Conservation (phyloP, 2,797 vertebrate species). For the Oophaga sylvatica region DNA sequence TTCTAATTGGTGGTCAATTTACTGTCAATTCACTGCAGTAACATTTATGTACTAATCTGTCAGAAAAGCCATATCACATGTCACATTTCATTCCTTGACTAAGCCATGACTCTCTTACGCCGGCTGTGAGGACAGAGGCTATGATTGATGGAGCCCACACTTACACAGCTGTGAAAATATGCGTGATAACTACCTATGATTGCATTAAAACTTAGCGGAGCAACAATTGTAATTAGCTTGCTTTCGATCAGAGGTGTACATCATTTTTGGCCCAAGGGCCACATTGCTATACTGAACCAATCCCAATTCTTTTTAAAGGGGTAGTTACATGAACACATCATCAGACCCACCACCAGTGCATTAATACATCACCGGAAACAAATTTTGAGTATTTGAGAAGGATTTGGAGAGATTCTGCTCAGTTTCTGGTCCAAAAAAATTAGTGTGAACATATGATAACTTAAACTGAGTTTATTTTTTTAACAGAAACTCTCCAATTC, state of each 20-base stretch:
- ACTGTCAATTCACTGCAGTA: constrained; percentile 54
- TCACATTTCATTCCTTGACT: constrained; percentile 37
- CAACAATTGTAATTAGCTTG: constrained; percentile 44
- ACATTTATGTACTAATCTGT: constrained; percentile 53
- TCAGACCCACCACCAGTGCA: no score
- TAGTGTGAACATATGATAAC: no score
- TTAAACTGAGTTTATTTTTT: no score
- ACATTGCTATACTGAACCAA: background rate
- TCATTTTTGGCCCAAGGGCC: no score
- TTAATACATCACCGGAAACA: no score
- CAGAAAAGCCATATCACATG: constrained; percentile 26
- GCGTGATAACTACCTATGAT: constrained; percentile 38
- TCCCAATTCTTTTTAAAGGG: no score
- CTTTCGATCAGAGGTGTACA: background rate
- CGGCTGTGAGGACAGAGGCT: constrained; percentile 32
- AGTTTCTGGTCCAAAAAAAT: no score
- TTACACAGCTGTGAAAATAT: constrained; percentile 58
- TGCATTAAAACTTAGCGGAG: constrained; percentile 14
- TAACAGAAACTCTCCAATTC: no score
- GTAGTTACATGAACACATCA: no score
- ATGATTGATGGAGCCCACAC: constrained; percentile 56
- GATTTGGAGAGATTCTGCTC: no score
- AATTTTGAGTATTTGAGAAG: no score
- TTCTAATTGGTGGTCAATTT: constrained; percentile 56
- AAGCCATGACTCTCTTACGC: constrained; percentile 46